Evolutionary conservation across 2,113 vertebrate species (phyloP).

Genomic region (Nothocercus julius): DNA sequence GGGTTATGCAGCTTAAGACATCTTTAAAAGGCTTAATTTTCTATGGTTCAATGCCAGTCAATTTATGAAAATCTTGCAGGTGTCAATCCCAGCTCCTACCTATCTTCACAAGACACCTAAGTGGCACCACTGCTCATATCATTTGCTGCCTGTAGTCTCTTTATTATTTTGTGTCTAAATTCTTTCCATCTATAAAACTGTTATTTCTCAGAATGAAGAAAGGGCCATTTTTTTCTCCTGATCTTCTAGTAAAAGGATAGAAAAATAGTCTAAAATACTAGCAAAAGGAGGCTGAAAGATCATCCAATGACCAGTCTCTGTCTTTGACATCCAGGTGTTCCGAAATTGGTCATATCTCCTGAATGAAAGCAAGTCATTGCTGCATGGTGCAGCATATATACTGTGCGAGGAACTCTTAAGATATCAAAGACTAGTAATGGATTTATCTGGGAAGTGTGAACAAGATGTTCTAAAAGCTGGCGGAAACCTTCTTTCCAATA

Average conservation of each 20-base stretch:
- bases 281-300: neutral
- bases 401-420: neutral
- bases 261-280: neutral
- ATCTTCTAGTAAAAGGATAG: neutral
- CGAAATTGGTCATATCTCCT: neutral
- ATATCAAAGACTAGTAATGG: constrained; percentile 5
- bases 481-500: neutral
- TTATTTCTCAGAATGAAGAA: neutral
- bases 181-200: neutral
- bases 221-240: neutral
- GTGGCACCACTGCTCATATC: neutral
- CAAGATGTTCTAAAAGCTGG: neutral
- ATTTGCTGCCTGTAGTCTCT: neutral
- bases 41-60: neutral
- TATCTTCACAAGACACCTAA: neutral
- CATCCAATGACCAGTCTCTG: neutral
- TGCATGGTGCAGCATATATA: rapidly evolving
- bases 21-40: neutral
- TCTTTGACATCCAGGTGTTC: neutral
- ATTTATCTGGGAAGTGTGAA: neutral
- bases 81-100: neutral
- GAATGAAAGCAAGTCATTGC: neutral
- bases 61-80: neutral
- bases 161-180: neutral
- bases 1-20: neutral